Base-by-base conservation (phyloP, 1,140 invertebrate species). In the Tetramorium parvispinum region DNA sequence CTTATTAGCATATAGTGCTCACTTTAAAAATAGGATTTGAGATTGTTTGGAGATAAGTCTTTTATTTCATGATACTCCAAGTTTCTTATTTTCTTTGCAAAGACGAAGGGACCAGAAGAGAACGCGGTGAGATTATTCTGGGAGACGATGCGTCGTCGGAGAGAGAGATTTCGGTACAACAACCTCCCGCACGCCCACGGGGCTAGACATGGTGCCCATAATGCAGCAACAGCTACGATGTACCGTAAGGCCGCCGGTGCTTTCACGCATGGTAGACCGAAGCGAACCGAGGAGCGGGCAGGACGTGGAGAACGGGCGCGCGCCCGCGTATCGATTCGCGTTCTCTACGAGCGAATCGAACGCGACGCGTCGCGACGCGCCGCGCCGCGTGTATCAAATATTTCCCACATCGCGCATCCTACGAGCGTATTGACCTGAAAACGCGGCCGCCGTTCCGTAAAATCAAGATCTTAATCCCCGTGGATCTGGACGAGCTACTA, bases 181-280 rank as follows among this genome's bases (percentile, higher is more conserved):
- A 78, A 78, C 59, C 27, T 78, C 59, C 18, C 76, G 76, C 59
- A 70, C 77, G 49, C 46, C 63, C 49, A 81, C 77, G 24, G 40
- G 59, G 21, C 61, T 81, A 68, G 61, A 21, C 43, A 24, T 59
- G 53, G 24, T 43, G 49, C 27, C 63, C 27, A 37, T 43, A 81
- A 53, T n/a, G 24, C 37, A 76, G 53, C 43, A 43, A 85, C 70
- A 70, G 55, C 49, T n/a, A 53, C 66, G 49, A 90, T 89, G 78
- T 90, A 89, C 89, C 89, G 88, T 90, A 90, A 90, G 88, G 51
- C 75, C 51, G 55, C 11, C 57, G 24, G 65, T 70, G 73, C 55
- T 87, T 89, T 89, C 88, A 89, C 87, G 88, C 88, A 87, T 89
- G 85, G 88, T 49, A 71, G 79, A 89, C 77, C 89, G 88, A 87